Conservation (phyloP, 2,113 vertebrate genomes). For the Donacobius atricapilla region DNA sequence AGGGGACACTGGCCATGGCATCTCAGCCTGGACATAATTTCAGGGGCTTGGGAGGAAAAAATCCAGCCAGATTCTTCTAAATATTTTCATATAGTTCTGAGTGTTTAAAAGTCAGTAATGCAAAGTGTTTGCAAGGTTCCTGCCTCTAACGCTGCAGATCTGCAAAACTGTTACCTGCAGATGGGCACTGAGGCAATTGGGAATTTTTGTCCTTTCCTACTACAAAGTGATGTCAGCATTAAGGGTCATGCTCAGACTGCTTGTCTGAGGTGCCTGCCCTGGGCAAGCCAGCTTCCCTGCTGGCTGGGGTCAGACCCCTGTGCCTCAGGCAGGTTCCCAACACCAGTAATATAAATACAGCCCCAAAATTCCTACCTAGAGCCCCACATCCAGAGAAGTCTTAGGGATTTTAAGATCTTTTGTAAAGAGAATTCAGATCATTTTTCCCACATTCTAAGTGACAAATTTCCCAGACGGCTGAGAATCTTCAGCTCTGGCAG, state of each 20-base stretch:
- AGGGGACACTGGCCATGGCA: not conserved
- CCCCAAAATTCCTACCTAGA: not conserved
- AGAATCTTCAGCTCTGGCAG: not conserved
- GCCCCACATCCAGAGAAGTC: not conserved
- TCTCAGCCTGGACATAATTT: not conserved
- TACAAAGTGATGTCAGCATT: not conserved
- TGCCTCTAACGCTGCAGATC: accelerated
- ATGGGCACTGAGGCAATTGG: not conserved
- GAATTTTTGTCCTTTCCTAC: not conserved
- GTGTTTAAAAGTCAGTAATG: not conserved
- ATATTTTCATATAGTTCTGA: not conserved
- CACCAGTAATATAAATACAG: not conserved
- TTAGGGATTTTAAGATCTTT: not conserved
- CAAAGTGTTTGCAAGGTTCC: not conserved
- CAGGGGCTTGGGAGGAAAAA: not conserved
- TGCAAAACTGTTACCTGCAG: not conserved
- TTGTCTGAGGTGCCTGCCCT: not conserved
- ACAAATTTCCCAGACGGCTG: not conserved
- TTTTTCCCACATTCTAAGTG: not conserved
- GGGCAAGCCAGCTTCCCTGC: not conserved
- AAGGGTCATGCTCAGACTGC: not conserved
- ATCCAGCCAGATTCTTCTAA: not conserved
- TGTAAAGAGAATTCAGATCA: not conserved
- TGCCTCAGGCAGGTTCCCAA: not conserved
- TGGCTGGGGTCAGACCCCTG: not conserved